Base-by-base conservation (phyloP, 2,888 invertebrate genomes). In the Villa cingulata region DNA sequence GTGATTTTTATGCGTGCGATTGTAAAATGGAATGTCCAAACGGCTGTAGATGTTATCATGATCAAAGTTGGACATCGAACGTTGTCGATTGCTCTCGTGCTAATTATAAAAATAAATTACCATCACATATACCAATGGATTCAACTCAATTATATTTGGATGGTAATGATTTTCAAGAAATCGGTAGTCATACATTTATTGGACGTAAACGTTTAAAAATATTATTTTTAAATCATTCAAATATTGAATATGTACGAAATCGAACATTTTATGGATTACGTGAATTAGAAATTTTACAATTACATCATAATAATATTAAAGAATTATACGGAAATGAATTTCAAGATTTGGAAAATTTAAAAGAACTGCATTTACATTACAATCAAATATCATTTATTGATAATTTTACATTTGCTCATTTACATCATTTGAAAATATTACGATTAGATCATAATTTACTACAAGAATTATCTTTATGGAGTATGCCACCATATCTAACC, bases 11-110 rank as follows among this genome's bases (percentile, higher is more conserved):
- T 70, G 90, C 90, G 46, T 95, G 95, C 74, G 95, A 95, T 72
- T 95, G 95, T 73, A 89, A 92, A 74, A 92, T 92, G 87, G 89
- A 86, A 59, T 95, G 95, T 66, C 95, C 95, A 44, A 78, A 78
- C 51, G 86, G 89, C 64, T 95, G 95, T 72, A 83, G 86, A 55
- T 95, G 95, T 67, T 94, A 90, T 72, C 90, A 91, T 70, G 92
- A 95, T 72, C 86, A 88, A 62, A 81, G 86, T 53, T 94, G 92
- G 90, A 83, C 86, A 44, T 86, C 89, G 32, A 92, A 92, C 68
- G 86, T 92, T 55, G 91, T 92, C 58, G 89, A 90, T 71, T 92
- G 92, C 69, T 87, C 87, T 45, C 80, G 76, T 54, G 81, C 83
- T 48, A 81, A 81, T 56, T 89, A 88, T 71, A 80, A 77, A 61